A percentile compares a stretch with the other conserved stretches of the same genome.
Conservation (phyloP, 1,140 invertebrate genomes). For the Drosophila takahashii region DNA sequence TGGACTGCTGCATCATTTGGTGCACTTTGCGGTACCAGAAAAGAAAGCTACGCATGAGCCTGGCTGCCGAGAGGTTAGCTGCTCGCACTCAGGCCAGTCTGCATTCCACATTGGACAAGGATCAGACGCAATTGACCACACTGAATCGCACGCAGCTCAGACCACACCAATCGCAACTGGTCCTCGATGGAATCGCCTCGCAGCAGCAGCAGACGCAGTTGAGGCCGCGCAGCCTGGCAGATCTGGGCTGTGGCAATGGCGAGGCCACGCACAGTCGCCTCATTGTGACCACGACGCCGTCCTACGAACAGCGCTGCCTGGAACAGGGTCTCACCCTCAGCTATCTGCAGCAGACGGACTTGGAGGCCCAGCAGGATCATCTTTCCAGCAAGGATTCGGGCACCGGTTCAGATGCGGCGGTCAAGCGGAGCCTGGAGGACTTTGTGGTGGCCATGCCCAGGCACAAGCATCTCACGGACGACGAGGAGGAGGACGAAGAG, state of each 20-base stretch:
- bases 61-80: conserved; percentile 71
- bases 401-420: conserved; percentile 77
- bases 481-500: conserved; percentile 46
- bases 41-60: conserved; percentile 43
- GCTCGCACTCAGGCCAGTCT: conserved; percentile 48
- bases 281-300: conserved; percentile 72
- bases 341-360: conserved; percentile 63
- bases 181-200: conserved; percentile 47
- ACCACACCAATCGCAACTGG: conserved; percentile 52
- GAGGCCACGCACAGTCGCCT: conserved; percentile 53
- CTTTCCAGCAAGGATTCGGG: conserved; percentile 80
- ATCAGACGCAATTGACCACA: conserved; percentile 76
- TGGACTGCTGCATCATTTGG: conserved; percentile 95
- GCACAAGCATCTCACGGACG: conserved; percentile 26
- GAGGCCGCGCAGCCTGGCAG: conserved; percentile 64
- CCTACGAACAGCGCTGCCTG: conserved; percentile 73
- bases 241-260: conserved; percentile 43
- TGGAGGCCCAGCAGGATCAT: conserved; percentile 76
- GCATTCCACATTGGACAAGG: conserved; percentile 61
- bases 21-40: conserved; percentile 95
- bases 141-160: conserved; percentile 67
- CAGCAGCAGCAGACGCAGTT: conserved; percentile 45
- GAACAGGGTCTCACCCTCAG: conserved; percentile 62
- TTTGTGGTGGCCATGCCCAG: conserved; percentile 55
- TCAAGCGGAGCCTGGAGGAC: conserved; percentile 77